A percentile compares a stretch with the other conserved stretches of the same genome.
These are phyloP conservation scores for Cyanoliseus patagonus DNA, from an alignment of 2,113 vertebrate species.

Conservation along the genomic window DNA sequence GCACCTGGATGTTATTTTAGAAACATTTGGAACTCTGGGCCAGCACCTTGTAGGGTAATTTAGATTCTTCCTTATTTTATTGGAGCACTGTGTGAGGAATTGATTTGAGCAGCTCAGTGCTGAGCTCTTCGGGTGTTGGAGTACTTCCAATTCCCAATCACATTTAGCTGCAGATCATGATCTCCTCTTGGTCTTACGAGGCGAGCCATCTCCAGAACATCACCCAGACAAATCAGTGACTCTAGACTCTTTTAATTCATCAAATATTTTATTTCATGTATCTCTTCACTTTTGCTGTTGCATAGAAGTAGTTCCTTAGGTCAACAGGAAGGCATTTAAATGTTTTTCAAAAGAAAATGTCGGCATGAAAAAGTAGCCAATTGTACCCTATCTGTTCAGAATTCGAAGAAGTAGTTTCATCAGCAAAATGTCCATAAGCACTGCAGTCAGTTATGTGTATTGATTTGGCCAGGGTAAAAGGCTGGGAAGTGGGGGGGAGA, in stretches of 20 bases:
- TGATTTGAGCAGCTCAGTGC: conserved; percentile 18
- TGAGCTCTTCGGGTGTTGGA: conserved; percentile 37
- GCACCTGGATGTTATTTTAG: conserved; percentile 76
- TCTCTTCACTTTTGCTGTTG: background rate
- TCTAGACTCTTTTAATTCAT: background rate
- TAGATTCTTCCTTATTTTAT: conserved; percentile 43
- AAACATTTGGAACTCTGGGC: conserved; percentile 54
- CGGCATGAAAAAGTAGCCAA: background rate
- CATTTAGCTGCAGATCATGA: background rate
- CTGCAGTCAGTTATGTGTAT: background rate
- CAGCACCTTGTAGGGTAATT: conserved; percentile 60
- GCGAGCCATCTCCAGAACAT: background rate
- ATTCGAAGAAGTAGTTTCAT: background rate
- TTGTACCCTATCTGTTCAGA: background rate
- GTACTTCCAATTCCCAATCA: conserved; percentile 52
- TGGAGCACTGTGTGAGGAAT: conserved; percentile 51
- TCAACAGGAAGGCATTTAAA: background rate
- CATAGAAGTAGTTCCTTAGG: background rate
- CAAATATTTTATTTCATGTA: background rate
- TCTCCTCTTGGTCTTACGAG: conserved; percentile 16
- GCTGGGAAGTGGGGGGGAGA: fast-evolving
- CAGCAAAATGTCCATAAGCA: background rate
- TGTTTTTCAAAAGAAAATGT: background rate
- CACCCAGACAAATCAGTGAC: background rate
- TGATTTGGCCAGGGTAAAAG: background rate